Evolutionary conservation across 2,888 invertebrate species (phyloP).

Genomic region (Hypomecis punctinalis): DNA sequence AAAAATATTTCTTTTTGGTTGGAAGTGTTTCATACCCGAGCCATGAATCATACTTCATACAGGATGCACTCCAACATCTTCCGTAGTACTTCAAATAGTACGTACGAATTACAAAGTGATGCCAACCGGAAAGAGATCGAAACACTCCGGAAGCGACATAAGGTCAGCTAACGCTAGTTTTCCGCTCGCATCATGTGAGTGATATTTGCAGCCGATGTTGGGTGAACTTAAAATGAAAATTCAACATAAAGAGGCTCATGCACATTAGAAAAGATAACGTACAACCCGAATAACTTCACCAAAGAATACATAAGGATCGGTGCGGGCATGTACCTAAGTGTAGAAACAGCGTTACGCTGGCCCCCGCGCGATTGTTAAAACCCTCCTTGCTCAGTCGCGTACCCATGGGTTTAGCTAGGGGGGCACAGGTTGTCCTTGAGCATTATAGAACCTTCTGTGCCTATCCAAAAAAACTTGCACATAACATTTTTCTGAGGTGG

Average conservation of each 20-base stretch:
- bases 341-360: no score
- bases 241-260: neutral
- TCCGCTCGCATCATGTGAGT: slow-evolving; percentile 4
- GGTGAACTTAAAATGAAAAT: neutral
- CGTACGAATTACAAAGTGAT: neutral
- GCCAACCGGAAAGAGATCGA: neutral
- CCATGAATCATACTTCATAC: neutral
- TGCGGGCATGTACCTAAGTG: no score
- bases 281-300: neutral
- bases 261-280: neutral
- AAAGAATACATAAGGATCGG: no score
- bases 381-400: no score
- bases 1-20: no score
- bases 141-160: slow-evolving; percentile 1
- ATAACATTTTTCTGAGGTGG: no score
- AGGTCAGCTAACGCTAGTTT: slow-evolving; percentile 8
- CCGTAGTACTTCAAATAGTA: neutral
- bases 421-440: no score
- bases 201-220: slow-evolving; percentile 10
- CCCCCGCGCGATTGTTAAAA: no score
- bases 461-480: no score
- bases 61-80: neutral
- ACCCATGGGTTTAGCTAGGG: no score
- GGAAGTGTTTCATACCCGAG: no score
- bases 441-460: no score